Percentiles rank a stretch among this genome's conserved stretches.
These are phyloP conservation scores for Platalea minor DNA, from an alignment of 2,797 vertebrate species.

Conservation along the genomic window DNA sequence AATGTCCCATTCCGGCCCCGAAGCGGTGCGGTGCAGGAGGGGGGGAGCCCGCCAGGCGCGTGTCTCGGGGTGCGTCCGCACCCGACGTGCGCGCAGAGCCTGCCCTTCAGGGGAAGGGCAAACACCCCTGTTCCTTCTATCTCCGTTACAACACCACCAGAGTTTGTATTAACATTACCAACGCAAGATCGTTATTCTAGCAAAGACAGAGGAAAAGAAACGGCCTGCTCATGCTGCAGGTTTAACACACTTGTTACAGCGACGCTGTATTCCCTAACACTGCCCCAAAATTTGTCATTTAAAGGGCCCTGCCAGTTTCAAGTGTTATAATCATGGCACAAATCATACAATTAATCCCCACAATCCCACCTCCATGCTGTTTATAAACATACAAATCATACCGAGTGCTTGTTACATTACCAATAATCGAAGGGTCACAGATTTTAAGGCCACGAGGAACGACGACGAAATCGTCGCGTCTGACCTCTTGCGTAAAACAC, in stretches of 20 bases:
- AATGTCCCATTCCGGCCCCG: not conserved
- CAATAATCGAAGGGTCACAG: not conserved
- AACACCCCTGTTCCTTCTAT: not conserved
- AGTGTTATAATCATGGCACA: not conserved
- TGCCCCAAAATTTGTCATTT: not conserved
- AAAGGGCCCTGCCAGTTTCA: not conserved
- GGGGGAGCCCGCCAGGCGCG: not conserved
- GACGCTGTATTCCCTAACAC: not conserved
- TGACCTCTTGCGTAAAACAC: not conserved
- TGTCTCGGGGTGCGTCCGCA: accelerated
- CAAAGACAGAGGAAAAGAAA: not conserved
- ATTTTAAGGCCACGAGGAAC: not conserved
- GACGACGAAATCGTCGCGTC: accelerated
- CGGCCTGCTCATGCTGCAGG: not conserved
- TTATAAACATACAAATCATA: not conserved
- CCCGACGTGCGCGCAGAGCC: accelerated
- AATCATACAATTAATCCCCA: not conserved
- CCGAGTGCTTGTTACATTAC: not conserved
- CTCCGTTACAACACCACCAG: not conserved
- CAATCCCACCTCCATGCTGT: not conserved
- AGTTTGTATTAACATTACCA: not conserved
- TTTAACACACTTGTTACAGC: not conserved
- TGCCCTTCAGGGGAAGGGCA: not conserved
- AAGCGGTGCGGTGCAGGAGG: accelerated
- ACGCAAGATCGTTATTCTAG: not conserved